Conservation (phyloP, 2,113 vertebrate species). For the Cyanistes caeruleus region DNA sequence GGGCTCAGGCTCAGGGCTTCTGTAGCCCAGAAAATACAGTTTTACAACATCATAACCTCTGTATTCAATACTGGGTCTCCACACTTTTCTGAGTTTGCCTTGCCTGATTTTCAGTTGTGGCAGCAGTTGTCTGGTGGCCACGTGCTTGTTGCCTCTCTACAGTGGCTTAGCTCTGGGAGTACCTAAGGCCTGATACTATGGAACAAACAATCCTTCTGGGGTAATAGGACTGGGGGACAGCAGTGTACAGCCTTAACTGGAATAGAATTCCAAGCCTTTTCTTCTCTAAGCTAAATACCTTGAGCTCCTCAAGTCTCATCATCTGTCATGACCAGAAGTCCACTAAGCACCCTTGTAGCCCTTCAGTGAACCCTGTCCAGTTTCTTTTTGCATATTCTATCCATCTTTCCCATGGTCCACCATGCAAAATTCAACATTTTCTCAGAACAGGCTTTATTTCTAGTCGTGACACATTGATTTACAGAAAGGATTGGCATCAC, state of each 20-base stretch:
- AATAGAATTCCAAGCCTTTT: not conserved
- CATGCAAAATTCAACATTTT: not conserved
- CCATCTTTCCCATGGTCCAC: not conserved
- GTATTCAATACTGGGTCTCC: not conserved
- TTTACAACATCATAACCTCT: not conserved
- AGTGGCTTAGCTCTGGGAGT: accelerated
- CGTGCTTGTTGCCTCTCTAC: accelerated
- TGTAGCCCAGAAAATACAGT: not conserved
- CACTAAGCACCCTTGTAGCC: not conserved
- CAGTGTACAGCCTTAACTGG: not conserved
- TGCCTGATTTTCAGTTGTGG: not conserved
- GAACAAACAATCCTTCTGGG: not conserved
- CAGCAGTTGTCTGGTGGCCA: not conserved
- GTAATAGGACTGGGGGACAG: accelerated
- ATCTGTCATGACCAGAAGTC: not conserved
- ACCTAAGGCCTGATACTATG: accelerated
- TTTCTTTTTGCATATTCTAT: not conserved
- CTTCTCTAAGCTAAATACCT: not conserved
- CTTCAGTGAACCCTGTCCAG: not conserved
- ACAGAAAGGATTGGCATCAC: not conserved
- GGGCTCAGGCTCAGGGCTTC: not conserved
- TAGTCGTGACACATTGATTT: not conserved
- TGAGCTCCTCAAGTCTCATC: not conserved
- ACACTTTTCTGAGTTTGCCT: not conserved
- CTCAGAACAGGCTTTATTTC: not conserved